Evolutionary conservation across 2,113 vertebrate genomes (phyloP).

Genomic region (Campylorhamphus procurvoides): DNA sequence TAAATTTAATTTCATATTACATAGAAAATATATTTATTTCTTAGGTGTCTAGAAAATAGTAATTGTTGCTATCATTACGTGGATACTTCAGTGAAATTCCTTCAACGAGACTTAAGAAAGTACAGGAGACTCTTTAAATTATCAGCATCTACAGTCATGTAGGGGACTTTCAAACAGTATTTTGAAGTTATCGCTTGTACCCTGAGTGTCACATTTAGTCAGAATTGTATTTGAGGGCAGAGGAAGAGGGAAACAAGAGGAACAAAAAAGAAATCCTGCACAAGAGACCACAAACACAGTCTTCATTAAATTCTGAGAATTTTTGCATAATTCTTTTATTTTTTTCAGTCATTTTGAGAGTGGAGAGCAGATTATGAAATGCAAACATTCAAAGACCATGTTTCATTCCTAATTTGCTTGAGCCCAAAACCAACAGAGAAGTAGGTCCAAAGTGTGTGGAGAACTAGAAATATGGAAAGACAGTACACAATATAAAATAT

Average conservation of each 20-base stretch:
- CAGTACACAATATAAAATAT: not conserved
- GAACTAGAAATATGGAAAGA: not conserved
- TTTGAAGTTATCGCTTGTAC: not conserved
- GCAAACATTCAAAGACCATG: not conserved
- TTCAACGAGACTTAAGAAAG: not conserved
- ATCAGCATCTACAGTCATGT: not conserved
- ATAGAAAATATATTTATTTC: not conserved
- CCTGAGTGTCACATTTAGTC: not conserved
- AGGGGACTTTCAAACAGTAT: not conserved
- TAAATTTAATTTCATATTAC: conserved; percentile 33
- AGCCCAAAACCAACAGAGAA: not conserved
- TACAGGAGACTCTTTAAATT: not conserved
- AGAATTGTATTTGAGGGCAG: not conserved
- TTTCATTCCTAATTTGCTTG: not conserved
- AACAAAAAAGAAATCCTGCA: not conserved
- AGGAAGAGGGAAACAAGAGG: not conserved
- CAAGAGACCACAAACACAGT: not conserved
- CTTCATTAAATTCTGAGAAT: not conserved
- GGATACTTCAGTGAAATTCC: conserved; percentile 30
- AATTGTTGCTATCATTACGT: conserved; percentile 15
- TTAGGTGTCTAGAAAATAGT: not conserved
- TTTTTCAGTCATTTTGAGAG: not conserved
- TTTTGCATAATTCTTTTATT: not conserved
- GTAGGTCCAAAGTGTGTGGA: not conserved
- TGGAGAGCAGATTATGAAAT: not conserved